phyloP scores from a whole-genome alignment of 1,140 invertebrate species.

The Thaumatotibia leucotreta region DNA sequence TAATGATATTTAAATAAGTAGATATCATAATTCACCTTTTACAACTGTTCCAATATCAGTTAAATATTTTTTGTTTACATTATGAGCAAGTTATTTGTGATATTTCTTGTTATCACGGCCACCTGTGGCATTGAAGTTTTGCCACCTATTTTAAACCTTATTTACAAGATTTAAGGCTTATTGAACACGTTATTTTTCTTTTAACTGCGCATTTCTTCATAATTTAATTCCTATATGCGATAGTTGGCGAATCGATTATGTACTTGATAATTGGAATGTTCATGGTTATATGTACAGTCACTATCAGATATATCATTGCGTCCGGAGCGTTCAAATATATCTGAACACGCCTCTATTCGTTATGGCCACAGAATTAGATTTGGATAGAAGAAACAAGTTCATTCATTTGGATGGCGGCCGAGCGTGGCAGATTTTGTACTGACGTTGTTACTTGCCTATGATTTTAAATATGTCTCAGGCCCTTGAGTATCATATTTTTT shows the following conservation, averaged over 20 bases:
- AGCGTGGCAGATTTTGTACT: too few relatives aligned
- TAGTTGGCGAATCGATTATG: neutral
- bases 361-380: too few relatives aligned
- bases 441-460: too few relatives aligned
- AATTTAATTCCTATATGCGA: neutral
- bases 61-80: neutral
- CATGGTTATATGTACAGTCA: neutral
- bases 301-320: too few relatives aligned
- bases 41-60: neutral
- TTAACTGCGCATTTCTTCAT: slow-evolving; percentile 18
- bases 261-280: neutral
- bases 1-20: too few relatives aligned
- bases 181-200: slow-evolving; percentile 11
- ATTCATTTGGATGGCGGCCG: too few relatives aligned
- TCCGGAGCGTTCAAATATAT: too few relatives aligned
- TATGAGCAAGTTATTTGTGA: neutral
- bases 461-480: too few relatives aligned
- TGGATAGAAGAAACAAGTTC: too few relatives aligned
- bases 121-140: slow-evolving; percentile 37
- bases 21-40: too few relatives aligned
- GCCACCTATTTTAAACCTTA: slow-evolving; percentile 12
- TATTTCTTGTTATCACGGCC: neutral
- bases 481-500: too few relatives aligned
- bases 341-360: too few relatives aligned
- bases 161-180: neutral